phyloP scores from a whole-genome alignment of 53 echinoderm and acorn worm species.

The Actinopyga echinites region DNA sequence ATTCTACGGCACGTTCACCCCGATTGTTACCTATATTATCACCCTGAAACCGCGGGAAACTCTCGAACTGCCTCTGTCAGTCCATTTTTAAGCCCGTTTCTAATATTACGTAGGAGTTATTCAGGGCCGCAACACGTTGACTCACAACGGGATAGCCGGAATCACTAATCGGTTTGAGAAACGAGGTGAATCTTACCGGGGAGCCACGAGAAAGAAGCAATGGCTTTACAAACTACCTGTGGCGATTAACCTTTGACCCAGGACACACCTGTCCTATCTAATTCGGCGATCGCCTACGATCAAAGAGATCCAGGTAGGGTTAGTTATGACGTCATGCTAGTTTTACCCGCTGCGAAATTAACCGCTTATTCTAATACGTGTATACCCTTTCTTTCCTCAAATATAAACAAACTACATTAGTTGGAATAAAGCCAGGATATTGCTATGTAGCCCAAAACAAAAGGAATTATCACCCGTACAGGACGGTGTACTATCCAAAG shows the following conservation, averaged over 20 bases:
- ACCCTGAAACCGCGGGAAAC: too few species aligned
- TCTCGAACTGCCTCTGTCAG: too few species aligned
- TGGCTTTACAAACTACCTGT: constrained; percentile 22
- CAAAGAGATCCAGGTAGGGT: constrained; percentile 33
- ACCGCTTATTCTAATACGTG: background rate
- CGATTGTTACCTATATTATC: too few species aligned
- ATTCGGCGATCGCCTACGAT: constrained; percentile 20
- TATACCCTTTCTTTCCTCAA: too few species aligned
- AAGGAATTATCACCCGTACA: too few species aligned
- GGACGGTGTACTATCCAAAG: too few species aligned
- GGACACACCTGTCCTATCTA: constrained; percentile 36
- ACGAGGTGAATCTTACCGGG: constrained; percentile 11
- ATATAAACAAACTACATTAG: too few species aligned
- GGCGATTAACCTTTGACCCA: constrained; percentile 34
- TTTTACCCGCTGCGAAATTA: constrained; percentile 9
- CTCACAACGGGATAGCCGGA: constrained; percentile 4
- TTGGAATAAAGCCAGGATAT: too few species aligned
- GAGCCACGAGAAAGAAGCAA: constrained; percentile 6
- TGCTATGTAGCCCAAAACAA: too few species aligned
- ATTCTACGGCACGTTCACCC: constrained; percentile 32
- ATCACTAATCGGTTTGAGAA: constrained; percentile 6
- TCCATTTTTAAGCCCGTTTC: constrained; percentile 4
- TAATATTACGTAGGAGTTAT: background rate
- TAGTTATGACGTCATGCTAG: constrained; percentile 20
- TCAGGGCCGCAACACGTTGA: background rate